Evolutionary conservation across 2,797 vertebrate genomes (phyloP).

Genomic region (Philypnodon macrostomus): DNA sequence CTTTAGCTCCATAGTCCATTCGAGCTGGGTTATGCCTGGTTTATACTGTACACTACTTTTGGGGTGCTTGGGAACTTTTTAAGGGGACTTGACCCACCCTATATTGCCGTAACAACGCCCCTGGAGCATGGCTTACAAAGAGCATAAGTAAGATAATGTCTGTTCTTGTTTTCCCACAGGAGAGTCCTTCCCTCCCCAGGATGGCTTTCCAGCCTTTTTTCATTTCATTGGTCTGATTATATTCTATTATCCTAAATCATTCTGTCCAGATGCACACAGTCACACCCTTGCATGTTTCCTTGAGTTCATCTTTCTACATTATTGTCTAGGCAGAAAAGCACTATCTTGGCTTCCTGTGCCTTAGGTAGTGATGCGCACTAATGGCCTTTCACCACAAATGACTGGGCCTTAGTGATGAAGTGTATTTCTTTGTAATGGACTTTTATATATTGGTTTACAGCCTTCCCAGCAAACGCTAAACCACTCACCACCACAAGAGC

Average conservation of each 20-base stretch:
- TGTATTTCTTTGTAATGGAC: slow-evolving; percentile 32
- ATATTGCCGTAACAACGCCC: too few relatives aligned
- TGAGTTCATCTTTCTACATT: background rate
- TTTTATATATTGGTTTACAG: slow-evolving; percentile 30
- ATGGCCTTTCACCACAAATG: slow-evolving; percentile 20
- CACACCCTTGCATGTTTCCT: background rate
- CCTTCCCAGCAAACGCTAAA: slow-evolving; percentile 11
- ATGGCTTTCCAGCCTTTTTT: background rate
- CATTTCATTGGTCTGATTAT: slow-evolving; percentile 9
- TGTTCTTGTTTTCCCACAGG: too few relatives aligned
- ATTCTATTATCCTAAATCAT: slow-evolving; percentile 11
- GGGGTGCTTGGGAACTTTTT: too few relatives aligned
- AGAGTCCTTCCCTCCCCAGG: background rate
- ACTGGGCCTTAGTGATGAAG: slow-evolving; percentile 17
- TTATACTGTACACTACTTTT: too few relatives aligned
- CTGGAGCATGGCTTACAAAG: too few relatives aligned
- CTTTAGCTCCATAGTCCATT: too few relatives aligned
- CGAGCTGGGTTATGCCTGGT: too few relatives aligned
- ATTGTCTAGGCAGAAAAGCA: slow-evolving; percentile 13
- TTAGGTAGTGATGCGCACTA: slow-evolving; percentile 23
- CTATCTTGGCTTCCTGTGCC: slow-evolving; percentile 31
- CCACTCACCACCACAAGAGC: background rate
- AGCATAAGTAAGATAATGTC: too few relatives aligned
- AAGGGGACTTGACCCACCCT: too few relatives aligned
- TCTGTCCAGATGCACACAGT: slow-evolving; percentile 15